Percentiles rank a stretch among this genome's conserved stretches.
phyloP scores from a whole-genome alignment of 92 coral and sea anemone species.

The Porites evermanni region DNA sequence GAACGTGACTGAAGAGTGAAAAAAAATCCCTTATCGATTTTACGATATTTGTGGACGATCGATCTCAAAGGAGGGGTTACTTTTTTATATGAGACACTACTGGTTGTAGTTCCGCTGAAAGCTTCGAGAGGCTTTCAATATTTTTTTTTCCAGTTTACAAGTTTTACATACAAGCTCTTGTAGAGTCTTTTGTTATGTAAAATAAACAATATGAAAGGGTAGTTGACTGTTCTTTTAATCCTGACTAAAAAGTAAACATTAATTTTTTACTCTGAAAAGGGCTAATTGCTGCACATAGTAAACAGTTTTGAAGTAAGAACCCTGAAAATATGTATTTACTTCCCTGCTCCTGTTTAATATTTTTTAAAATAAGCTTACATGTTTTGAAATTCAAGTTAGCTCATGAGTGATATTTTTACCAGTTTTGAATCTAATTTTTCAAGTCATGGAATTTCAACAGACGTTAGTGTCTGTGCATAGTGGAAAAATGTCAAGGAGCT shows the following conservation, averaged over 20 bases:
- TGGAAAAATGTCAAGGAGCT: no score
- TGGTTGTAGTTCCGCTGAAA: background rate
- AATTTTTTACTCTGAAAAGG: constrained; percentile 1
- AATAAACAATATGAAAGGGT: constrained; percentile 24
- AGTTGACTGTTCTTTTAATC: constrained; percentile 12
- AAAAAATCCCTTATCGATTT: background rate
- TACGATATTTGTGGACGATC: background rate
- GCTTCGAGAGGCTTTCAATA: background rate
- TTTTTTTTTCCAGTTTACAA: background rate
- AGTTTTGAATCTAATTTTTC: no score
- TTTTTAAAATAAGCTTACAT: no score
- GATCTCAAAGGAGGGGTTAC: background rate
- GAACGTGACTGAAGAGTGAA: background rate
- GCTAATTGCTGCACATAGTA: no score
- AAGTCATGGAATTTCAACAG: no score
- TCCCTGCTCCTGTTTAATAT: no score
- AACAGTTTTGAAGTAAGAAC: no score
- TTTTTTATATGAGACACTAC: background rate
- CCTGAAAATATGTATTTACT: no score
- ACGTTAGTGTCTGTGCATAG: no score
- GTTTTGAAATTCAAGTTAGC: no score
- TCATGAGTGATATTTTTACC: no score
- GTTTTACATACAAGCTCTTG: constrained; percentile 12
- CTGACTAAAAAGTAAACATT: background rate
- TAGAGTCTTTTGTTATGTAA: constrained; percentile 35